A percentile compares a stretch with the other conserved stretches of the same genome.
These are phyloP conservation scores for Chrysina gloriosa DNA, from an alignment of 2,888 invertebrate genomes.

Conservation along the genomic window DNA sequence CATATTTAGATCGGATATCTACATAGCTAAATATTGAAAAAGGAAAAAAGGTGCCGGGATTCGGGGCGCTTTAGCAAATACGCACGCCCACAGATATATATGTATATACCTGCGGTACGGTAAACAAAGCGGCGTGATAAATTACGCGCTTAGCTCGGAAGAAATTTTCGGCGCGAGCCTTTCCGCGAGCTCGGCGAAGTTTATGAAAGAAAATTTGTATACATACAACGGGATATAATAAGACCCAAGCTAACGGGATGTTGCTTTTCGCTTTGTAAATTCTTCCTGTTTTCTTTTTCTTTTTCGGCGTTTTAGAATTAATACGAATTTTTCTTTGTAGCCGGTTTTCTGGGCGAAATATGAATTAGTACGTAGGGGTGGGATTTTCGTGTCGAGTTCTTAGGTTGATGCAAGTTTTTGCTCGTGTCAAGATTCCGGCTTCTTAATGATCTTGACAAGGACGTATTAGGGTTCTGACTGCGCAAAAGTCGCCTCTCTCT, in stretches of 20 bases:
- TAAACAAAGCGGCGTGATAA: background rate
- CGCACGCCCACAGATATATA: too few species aligned
- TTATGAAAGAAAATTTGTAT: background rate
- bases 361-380: too few species aligned
- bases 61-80: background rate
- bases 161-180: background rate
- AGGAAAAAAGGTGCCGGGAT: background rate
- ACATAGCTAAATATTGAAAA: background rate
- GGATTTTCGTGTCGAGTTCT: too few species aligned
- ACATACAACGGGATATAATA: background rate
- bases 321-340: background rate
- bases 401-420: too few species aligned
- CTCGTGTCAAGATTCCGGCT: too few species aligned
- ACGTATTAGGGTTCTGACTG: too few species aligned
- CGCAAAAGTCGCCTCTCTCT: too few species aligned
- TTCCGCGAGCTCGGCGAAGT: background rate
- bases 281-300: background rate
- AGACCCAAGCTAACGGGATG: background rate
- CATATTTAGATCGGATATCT: background rate
- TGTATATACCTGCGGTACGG: background rate
- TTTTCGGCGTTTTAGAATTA: background rate
- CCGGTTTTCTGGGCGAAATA: too few species aligned
- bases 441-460: too few species aligned
- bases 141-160: background rate
- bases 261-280: background rate